A percentile compares a stretch with the other conserved stretches of the same genome.
These are phyloP conservation scores for Athene noctua DNA, from an alignment of 2,113 vertebrate genomes.

Conservation along the genomic window DNA sequence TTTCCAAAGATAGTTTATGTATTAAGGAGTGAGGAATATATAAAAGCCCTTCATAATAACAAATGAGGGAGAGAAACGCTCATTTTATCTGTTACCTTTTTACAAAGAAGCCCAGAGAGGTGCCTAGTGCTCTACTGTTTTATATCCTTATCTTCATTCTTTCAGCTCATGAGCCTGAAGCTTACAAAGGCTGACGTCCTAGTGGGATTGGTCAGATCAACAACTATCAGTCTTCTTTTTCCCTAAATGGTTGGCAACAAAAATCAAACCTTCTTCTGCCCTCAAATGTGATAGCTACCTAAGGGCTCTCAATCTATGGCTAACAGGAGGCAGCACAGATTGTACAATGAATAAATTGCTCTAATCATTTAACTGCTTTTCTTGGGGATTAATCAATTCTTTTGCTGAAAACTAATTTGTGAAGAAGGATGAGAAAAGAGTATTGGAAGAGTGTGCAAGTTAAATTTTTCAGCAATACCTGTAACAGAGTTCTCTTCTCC, in stretches of 20 bases:
- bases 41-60: not conserved
- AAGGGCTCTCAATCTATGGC: not conserved
- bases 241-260: not conserved
- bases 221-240: not conserved
- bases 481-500: not conserved
- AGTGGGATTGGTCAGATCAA: not conserved
- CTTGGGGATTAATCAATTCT: not conserved
- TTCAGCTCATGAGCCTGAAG: not conserved
- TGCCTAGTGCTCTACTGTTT: not conserved
- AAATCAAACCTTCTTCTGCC: not conserved
- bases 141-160: not conserved
- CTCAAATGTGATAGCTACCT: not conserved
- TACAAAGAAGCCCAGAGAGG: not conserved
- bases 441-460: fast-evolving
- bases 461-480: not conserved
- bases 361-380: not conserved
- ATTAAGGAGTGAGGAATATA: not conserved
- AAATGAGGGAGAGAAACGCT: not conserved
- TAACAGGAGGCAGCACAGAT: not conserved
- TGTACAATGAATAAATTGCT: not conserved
- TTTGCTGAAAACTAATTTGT: not conserved
- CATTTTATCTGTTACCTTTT: not conserved
- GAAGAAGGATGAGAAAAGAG: not conserved
- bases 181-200: not conserved
- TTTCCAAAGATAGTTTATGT: not conserved